A percentile compares a stretch with the other conserved stretches of the same genome.
Evolutionary conservation across 1,140 invertebrate species (phyloP).

Genomic region (Aplysia californica): DNA sequence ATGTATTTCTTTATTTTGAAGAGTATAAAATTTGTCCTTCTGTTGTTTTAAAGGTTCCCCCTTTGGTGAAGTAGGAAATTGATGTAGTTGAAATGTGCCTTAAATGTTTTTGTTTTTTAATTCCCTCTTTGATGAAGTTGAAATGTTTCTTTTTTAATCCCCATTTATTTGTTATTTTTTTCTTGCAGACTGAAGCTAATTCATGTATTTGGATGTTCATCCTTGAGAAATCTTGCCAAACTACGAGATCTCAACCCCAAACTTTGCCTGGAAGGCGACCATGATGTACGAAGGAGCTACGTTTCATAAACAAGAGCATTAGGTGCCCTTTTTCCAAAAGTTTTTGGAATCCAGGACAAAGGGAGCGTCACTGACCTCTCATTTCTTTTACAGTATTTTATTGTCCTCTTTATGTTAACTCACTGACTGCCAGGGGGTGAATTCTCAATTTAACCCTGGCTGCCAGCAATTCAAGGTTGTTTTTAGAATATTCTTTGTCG

Average conservation of each 20-base stretch:
- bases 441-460: too few species aligned
- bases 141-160: background rate
- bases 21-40: background rate
- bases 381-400: too few species aligned
- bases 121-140: background rate
- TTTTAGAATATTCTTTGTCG: too few species aligned
- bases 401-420: too few species aligned
- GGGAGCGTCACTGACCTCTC: too few species aligned
- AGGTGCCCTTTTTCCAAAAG: too few species aligned
- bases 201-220: conserved; percentile 21
- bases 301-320: too few species aligned
- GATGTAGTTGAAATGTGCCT: background rate
- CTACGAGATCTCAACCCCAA: background rate
- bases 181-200: background rate
- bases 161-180: background rate
- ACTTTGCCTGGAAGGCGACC: conserved; percentile 9
- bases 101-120: background rate
- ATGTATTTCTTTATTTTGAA: background rate
- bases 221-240: conserved; percentile 11
- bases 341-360: too few species aligned
- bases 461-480: too few species aligned
- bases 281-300: too few species aligned
- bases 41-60: background rate
- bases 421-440: too few species aligned
- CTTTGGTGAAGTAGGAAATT: background rate